Evolutionary conservation across 37 sponge, comb jelly and placozoan species (phyloP).

Genomic region (Crambe crambe): DNA sequence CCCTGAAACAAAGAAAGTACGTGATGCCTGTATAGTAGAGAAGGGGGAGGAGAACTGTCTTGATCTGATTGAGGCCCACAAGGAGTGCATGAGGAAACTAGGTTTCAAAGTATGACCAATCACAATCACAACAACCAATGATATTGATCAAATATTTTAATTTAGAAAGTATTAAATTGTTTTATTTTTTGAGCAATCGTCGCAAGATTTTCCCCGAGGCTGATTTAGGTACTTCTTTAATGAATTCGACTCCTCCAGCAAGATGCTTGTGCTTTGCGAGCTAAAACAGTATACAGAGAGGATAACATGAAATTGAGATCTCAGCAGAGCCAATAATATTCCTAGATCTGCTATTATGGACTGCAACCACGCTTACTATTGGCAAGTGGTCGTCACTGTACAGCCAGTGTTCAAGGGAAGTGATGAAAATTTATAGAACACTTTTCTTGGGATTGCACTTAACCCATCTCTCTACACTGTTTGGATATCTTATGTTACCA

Average conservation of each 20-base stretch:
- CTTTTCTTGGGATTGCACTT: no score
- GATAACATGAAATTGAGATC: no score
- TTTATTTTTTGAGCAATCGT: conserved; percentile 37
- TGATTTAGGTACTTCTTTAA: conserved; percentile 81
- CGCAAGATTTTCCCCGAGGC: conserved; percentile 88
- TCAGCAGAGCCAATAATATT: no score
- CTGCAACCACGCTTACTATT: no score
- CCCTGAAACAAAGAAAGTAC: conserved; percentile 87
- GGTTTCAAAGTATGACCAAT: conserved; percentile 81
- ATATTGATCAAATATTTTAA: neutral
- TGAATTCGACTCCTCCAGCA: conserved; percentile 75
- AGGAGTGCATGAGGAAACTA: conserved; percentile 82
- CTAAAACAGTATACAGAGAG: neutral
- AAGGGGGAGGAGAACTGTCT: conserved; percentile 91
- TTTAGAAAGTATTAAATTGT: neutral
- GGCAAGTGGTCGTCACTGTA: no score
- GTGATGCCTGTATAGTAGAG: conserved; percentile 91
- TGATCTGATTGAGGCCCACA: conserved; percentile 89
- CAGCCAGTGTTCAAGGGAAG: no score
- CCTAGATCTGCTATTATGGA: no score
- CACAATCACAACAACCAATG: neutral
- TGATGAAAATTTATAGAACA: no score
- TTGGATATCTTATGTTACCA: neutral
- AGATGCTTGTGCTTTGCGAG: conserved; percentile 75
- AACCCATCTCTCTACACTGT: no score